Percentiles rank a stretch among this genome's conserved stretches.
Conservation (phyloP, 1,140 invertebrate genomes). For the Araneus ventricosus region DNA sequence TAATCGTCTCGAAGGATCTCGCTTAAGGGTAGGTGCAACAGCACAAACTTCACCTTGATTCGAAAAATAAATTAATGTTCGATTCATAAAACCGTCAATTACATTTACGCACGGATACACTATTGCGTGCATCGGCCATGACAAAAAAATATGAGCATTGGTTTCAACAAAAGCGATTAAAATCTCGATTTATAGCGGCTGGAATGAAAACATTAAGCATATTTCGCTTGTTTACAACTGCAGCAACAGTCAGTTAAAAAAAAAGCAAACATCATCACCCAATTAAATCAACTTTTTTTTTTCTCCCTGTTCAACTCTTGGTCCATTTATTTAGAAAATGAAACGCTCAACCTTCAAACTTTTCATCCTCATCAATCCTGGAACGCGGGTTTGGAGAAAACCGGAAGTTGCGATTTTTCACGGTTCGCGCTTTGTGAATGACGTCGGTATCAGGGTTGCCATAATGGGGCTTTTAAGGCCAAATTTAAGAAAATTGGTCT, state of each 20-base stretch:
- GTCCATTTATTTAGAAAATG: constrained; percentile 4
- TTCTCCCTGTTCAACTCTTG: background rate
- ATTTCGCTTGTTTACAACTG: background rate
- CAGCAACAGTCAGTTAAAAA: background rate
- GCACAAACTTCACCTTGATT: background rate
- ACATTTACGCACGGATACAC: background rate
- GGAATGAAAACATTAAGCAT: background rate
- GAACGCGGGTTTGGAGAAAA: background rate
- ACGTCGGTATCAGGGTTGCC: background rate
- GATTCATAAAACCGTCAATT: background rate
- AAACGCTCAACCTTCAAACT: background rate
- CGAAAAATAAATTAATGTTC: background rate
- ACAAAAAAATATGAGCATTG: background rate
- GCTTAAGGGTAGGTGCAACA: background rate
- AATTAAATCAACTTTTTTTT: constrained; percentile 25
- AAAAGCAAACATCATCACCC: background rate
- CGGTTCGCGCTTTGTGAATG: background rate
- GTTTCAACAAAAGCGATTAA: background rate
- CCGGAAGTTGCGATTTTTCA: constrained; percentile 20
- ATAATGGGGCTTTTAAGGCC: too few relatives aligned
- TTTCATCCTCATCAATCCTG: background rate
- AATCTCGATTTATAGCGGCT: background rate
- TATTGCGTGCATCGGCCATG: background rate
- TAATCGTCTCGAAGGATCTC: too few relatives aligned
- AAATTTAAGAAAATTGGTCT: too few relatives aligned